phyloP scores from a whole-genome alignment of 2,888 invertebrate species.

The Agriotes lineatus region DNA sequence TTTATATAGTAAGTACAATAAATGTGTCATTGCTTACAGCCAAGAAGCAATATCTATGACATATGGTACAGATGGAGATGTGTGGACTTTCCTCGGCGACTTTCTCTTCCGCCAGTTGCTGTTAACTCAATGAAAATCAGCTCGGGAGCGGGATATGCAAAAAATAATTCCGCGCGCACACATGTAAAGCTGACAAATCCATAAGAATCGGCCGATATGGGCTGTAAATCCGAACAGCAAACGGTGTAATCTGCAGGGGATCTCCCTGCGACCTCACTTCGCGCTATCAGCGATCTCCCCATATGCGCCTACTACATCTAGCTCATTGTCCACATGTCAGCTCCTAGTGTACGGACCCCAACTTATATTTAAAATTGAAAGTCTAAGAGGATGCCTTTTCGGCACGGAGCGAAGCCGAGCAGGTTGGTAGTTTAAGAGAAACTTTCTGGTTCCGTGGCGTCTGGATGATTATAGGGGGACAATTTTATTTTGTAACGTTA shows the following conservation, averaged over 20 bases:
- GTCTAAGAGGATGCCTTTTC: conserved; percentile 18
- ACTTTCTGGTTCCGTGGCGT: too few species aligned
- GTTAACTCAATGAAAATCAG: too few species aligned
- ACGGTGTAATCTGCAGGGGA: conserved; percentile 62
- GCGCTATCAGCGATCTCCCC: conserved; percentile 55
- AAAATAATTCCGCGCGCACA: conserved; percentile 60
- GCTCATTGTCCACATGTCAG: conserved; percentile 60
- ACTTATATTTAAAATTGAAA: conserved; percentile 42
- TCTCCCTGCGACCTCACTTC: conserved; percentile 53
- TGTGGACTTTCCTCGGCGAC: too few species aligned
- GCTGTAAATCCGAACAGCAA: conserved; percentile 65
- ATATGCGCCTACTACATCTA: conserved; percentile 53
- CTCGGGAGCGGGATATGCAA: conserved; percentile 17
- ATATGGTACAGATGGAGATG: too few species aligned
- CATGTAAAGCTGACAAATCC: conserved; percentile 63
- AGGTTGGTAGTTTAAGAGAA: too few species aligned
- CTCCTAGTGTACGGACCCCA: conserved; percentile 41
- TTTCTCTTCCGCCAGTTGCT: too few species aligned
- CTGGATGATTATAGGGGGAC: too few species aligned
- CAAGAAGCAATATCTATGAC: too few species aligned
- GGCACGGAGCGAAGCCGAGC: too few species aligned
- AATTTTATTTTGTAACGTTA: too few species aligned
- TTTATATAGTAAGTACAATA: too few species aligned
- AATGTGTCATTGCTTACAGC: too few species aligned
- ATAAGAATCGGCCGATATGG: conserved; percentile 58